These are phyloP conservation scores for Chlorospingus semifuscus DNA, from an alignment of 2,797 vertebrate genomes.

Conservation along the genomic window DNA sequence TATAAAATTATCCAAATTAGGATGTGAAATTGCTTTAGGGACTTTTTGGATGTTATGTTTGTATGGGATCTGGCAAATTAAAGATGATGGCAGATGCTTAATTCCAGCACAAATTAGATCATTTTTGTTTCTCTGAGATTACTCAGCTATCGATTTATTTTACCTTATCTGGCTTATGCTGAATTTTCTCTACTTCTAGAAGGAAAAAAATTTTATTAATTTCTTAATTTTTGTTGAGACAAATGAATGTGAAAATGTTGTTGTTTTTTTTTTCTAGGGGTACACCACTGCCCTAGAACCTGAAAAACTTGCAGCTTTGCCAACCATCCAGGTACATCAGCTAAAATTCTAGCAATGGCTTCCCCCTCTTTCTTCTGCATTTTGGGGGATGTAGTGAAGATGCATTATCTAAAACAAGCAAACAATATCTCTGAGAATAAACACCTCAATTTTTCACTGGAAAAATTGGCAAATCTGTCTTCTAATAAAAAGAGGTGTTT, in stretches of 20 bases:
- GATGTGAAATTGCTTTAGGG: neutral
- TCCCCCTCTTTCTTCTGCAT: neutral
- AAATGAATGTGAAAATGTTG: neutral
- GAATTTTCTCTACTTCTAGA: neutral
- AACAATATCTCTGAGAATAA: neutral
- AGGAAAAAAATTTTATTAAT: neutral
- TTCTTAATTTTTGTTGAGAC: neutral
- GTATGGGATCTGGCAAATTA: neutral
- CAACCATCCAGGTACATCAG: neutral
- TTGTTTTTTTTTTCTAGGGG: neutral
- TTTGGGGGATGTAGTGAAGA: neutral
- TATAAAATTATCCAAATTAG: neutral
- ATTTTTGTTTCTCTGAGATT: slow-evolving; percentile 7
- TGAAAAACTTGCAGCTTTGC: neutral
- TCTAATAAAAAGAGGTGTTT: accelerated
- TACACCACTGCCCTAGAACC: neutral
- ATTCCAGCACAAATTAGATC: slow-evolving; percentile 23
- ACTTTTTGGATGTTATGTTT: neutral
- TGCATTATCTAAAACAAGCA: neutral
- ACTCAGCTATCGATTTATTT: neutral
- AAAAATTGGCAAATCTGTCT: neutral
- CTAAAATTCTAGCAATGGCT: neutral
- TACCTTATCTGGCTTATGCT: neutral
- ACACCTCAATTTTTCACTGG: neutral
- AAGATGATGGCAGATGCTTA: neutral